Percentiles rank a stretch among this genome's conserved stretches.
These are phyloP conservation scores for Diaphora mendica DNA, from an alignment of 2,888 invertebrate genomes.

Conservation along the genomic window DNA sequence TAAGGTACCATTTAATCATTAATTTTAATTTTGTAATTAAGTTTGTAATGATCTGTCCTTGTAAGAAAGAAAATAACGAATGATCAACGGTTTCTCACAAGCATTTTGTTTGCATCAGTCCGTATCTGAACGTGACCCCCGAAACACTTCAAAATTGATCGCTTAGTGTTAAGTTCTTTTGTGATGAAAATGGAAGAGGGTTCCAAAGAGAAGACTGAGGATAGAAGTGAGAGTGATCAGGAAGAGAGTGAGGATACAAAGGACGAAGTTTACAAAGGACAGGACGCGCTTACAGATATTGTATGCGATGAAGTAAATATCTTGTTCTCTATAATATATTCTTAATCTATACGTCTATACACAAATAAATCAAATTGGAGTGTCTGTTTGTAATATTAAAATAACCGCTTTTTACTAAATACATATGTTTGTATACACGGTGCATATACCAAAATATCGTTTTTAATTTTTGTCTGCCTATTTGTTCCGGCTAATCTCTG, in stretches of 20 bases:
- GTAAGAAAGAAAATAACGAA: slow-evolving; percentile 66
- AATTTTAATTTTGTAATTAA: slow-evolving; percentile 23
- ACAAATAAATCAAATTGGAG: no score
- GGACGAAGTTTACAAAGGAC: slow-evolving; percentile 62
- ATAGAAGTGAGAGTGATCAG: slow-evolving; percentile 28
- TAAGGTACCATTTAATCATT: slow-evolving; percentile 20
- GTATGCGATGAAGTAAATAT: slow-evolving; percentile 67
- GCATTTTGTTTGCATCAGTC: slow-evolving; percentile 56
- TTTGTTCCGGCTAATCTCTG: no score
- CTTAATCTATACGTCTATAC: no score
- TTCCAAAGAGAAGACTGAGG: slow-evolving; percentile 50
- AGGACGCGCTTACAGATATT: slow-evolving; percentile 66
- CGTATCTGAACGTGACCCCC: slow-evolving; percentile 51
- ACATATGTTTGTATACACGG: no score
- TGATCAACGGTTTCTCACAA: slow-evolving; percentile 55
- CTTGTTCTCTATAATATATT: neutral
- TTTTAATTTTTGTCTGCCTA: no score
- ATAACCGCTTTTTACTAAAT: no score
- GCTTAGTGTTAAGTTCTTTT: slow-evolving; percentile 50
- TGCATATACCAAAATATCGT: no score
- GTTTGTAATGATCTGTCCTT: slow-evolving; percentile 56
- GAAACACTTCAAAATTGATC: slow-evolving; percentile 55
- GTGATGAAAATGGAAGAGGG: slow-evolving; percentile 61
- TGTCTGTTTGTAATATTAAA: no score
- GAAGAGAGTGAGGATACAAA: slow-evolving; percentile 46